phyloP scores from a whole-genome alignment of 1,140 invertebrate genomes.

The Drosophila cardini region DNA sequence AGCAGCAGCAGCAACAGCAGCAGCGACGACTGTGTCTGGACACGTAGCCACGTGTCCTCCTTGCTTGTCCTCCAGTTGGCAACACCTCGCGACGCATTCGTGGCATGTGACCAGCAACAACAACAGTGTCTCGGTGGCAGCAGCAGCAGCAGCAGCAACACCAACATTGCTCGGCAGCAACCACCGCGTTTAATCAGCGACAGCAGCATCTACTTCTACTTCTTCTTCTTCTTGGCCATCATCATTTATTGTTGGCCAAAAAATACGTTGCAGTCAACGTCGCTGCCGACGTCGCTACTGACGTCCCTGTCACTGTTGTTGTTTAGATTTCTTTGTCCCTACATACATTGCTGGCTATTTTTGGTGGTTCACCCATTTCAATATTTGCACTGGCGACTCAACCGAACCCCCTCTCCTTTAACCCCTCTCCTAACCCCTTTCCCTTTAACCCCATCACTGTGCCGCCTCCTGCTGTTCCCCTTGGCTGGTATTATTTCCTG shows the following conservation, averaged over 20 bases:
- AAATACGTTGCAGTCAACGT: conserved; percentile 27
- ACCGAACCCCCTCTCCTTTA: conserved; percentile 11
- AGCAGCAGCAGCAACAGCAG: conserved; percentile 38
- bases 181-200: conserved; percentile 51
- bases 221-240: conserved; percentile 53
- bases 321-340: conserved; percentile 79
- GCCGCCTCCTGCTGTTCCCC: conserved; percentile 12
- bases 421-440: no score
- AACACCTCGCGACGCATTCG: conserved; percentile 81
- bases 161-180: conserved; percentile 1
- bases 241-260: conserved; percentile 76
- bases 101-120: conserved; percentile 36
- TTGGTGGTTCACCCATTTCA: conserved; percentile 68
- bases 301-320: conserved; percentile 56
- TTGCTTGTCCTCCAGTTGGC: conserved; percentile 53
- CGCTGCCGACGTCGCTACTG: conserved; percentile 17
- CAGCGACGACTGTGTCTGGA: conserved; percentile 57
- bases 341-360: conserved; percentile 46
- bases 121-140: neutral
- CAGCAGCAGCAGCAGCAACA: conserved; percentile 7
- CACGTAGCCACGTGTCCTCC: conserved; percentile 65
- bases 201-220: conserved; percentile 30
- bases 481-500: conserved; percentile 78
- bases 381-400: conserved; percentile 67
- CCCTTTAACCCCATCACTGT: neutral